These are phyloP conservation scores for Squalus acanthias DNA, from an alignment of 2,797 vertebrate genomes.

Conservation along the genomic window DNA sequence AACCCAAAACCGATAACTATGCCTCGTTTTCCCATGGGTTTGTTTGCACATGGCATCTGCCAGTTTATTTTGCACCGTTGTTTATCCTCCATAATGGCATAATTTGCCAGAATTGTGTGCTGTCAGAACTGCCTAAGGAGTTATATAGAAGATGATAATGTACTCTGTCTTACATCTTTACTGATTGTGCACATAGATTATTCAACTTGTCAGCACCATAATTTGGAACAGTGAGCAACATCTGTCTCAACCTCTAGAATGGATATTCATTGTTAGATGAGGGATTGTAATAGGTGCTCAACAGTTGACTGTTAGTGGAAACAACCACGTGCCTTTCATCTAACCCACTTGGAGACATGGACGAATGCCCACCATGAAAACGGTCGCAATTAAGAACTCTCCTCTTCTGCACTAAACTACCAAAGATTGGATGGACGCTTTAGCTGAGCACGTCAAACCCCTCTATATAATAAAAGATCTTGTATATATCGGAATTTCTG, in stretches of 20 bases:
- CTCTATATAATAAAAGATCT: neutral
- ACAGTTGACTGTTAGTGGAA: neutral
- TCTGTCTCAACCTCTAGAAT: neutral
- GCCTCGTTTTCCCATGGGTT: neutral
- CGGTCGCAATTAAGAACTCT: neutral
- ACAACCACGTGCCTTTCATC: too few species aligned
- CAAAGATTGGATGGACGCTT: too few species aligned
- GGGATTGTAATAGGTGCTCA: neutral
- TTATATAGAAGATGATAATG: neutral
- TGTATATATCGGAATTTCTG: neutral
- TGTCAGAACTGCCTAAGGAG: neutral
- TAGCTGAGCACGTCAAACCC: neutral
- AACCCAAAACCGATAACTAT: neutral
- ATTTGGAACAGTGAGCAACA: neutral
- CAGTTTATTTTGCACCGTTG: neutral
- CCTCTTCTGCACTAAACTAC: neutral
- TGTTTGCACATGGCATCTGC: neutral
- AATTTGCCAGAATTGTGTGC: neutral
- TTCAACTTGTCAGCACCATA: neutral
- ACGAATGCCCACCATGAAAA: too few species aligned
- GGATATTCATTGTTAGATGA: neutral
- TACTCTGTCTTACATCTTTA: neutral
- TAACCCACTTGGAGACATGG: neutral
- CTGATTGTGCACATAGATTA: neutral
- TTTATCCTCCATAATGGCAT: neutral